Base-by-base conservation (phyloP, 1,140 invertebrate species). In the Cydia splendana region DNA sequence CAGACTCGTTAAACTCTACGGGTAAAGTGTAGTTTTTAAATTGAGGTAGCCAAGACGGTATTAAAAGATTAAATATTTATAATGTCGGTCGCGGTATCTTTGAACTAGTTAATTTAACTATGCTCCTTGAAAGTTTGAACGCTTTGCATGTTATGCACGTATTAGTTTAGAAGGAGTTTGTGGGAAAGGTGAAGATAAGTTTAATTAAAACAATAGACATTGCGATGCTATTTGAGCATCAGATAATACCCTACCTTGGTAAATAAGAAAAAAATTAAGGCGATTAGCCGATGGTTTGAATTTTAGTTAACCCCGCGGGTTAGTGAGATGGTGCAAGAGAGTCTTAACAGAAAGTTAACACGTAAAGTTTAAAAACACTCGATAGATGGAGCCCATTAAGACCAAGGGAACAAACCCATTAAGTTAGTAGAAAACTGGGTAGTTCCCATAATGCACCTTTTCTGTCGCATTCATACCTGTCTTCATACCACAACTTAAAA, bases 51-150 rank as follows among this genome's bases (percentile, higher is more conserved):
- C 45, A 34, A 38, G 24, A 38, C 67, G 12, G 34, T 71, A 71
- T 71, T 45, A 71, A 71, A 71, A 42, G 65, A 18, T 71, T 38
- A 71, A 71, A 71, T 71, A 71, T 71, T 71, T 71, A 71, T 71
- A 71, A 71, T 71, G 38, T 71, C 34, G 34, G 67, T 71, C 67
- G 34, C 67, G 34, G 57, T 62, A 62, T 71, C 30, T 71, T 38
- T 71, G 67, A 71, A 45, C 67, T 45, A 71, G 67, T 71, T 71
- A 71, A 71, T 38, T 71, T 71, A 71, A 38, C 57, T 62, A 62
- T 62, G 18, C 38, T 71, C 67, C 67, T 71, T 71, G 67, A 38
- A 71, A 71, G 67, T 71, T 67, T 30, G 65, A 67, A 20, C n/a
- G 38, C 6, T 38, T 20, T 38, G n/a, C 13, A 34, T 38, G 15